phyloP scores from a whole-genome alignment of 2,113 vertebrate species.

The Hipposideros armiger region DNA sequence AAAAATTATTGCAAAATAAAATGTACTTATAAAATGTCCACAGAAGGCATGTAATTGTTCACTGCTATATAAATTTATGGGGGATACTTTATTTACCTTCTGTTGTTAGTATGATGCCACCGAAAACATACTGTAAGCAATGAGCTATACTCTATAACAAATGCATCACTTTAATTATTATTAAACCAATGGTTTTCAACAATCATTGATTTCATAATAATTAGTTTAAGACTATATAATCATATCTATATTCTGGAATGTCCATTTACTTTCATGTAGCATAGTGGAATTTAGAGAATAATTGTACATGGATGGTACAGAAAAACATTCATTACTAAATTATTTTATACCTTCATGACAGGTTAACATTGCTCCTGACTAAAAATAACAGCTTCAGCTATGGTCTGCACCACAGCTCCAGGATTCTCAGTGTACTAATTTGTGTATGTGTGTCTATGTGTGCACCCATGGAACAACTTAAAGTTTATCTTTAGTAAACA shows the following conservation, averaged over 20 bases:
- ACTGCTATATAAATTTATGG: conserved; percentile 78
- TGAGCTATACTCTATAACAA: conserved; percentile 69
- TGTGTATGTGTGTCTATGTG: background rate
- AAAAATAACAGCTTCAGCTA: conserved; percentile 26
- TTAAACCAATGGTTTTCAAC: conserved; percentile 63
- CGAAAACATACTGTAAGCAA: conserved; percentile 77
- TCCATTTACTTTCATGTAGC: conserved; percentile 72
- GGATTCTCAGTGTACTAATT: conserved; percentile 25
- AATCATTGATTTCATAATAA: conserved; percentile 71
- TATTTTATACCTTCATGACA: conserved; percentile 39
- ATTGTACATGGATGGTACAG: conserved; percentile 64
- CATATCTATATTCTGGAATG: conserved; percentile 77
- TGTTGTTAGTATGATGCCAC: conserved; percentile 36
- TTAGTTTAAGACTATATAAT: conserved; percentile 70
- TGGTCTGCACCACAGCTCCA: background rate
- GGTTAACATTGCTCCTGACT: conserved; percentile 26
- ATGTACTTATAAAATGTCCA: conserved; percentile 81
- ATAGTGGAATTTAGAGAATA: conserved; percentile 60
- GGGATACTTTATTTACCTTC: conserved; percentile 70
- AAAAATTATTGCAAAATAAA: conserved; percentile 82
- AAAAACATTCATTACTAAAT: conserved; percentile 54
- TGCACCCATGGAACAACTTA: conserved; percentile 35
- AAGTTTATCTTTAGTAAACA: conserved; percentile 63
- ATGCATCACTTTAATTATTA: conserved; percentile 23
- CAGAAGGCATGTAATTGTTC: conserved; percentile 75